These are phyloP conservation scores for Agrochola circellaris DNA, from an alignment of 2,888 invertebrate genomes.

Conservation along the genomic window DNA sequence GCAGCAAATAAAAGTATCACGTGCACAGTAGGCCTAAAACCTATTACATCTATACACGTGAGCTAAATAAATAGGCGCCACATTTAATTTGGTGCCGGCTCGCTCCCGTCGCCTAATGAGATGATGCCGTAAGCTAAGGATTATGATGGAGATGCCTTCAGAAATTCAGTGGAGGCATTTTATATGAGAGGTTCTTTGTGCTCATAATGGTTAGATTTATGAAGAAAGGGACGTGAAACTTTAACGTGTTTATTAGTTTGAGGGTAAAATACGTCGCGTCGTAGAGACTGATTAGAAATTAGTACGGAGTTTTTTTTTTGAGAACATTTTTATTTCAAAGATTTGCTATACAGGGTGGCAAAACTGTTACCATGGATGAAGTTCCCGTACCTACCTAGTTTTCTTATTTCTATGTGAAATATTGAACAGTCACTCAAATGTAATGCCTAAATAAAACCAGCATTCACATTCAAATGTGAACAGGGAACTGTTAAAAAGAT, in stretches of 20 bases:
- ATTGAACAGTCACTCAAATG: background rate
- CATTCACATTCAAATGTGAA: constrained; percentile 29
- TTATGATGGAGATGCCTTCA: constrained; percentile 55
- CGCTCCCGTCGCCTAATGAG: constrained; percentile 55
- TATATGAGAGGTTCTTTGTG: constrained; percentile 45
- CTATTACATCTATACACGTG: constrained; percentile 72
- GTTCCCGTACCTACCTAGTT: background rate
- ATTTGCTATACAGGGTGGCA: too few relatives aligned
- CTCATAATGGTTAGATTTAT: constrained; percentile 33
- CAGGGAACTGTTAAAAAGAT: constrained; percentile 41
- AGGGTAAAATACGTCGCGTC: background rate
- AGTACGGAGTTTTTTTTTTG: too few relatives aligned
- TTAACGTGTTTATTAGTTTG: constrained; percentile 13
- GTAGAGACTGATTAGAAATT: too few relatives aligned
- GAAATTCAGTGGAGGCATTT: constrained; percentile 44
- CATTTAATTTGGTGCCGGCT: constrained; percentile 67
- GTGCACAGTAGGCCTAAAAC: constrained; percentile 51
- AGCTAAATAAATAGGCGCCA: constrained; percentile 72
- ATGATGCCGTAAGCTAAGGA: constrained; percentile 55
- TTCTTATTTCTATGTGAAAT: background rate
- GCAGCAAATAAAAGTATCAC: background rate
- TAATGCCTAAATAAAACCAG: constrained; percentile 6
- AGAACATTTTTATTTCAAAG: too few relatives aligned
- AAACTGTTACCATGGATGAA: too few relatives aligned
- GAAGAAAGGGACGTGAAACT: constrained; percentile 7